Percentiles rank a stretch among this genome's conserved stretches.
Conservation (phyloP, 1,140 invertebrate species). For the Drosophila pachea region DNA sequence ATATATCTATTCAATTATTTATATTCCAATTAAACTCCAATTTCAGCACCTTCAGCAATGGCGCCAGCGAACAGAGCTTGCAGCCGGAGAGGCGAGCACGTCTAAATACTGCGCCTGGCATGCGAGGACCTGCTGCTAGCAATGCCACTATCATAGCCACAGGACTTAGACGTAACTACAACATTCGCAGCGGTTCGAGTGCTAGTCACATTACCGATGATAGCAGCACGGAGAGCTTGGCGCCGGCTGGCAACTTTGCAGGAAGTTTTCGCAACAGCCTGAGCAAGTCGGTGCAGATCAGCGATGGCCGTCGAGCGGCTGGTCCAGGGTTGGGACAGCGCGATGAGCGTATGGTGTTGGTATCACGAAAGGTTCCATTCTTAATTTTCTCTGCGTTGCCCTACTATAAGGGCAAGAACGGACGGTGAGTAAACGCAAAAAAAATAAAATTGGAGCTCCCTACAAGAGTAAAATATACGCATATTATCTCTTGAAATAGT, state of each 20-base stretch:
- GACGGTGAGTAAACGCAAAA: slow-evolving; percentile 80
- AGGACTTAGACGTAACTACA: slow-evolving; percentile 66
- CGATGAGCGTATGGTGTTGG: slow-evolving; percentile 88
- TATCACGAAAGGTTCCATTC: slow-evolving; percentile 86
- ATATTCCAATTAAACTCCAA: too few relatives aligned
- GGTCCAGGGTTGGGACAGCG: slow-evolving; percentile 44
- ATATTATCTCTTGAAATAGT: slow-evolving; percentile 76
- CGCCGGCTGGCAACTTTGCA: slow-evolving; percentile 75
- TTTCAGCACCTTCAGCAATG: slow-evolving; percentile 77
- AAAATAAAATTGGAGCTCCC: too few relatives aligned
- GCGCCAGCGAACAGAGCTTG: slow-evolving; percentile 64
- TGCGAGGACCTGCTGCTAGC: slow-evolving; percentile 49
- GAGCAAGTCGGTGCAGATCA: slow-evolving; percentile 82
- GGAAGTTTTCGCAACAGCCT: slow-evolving; percentile 74
- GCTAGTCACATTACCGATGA: slow-evolving; percentile 75
- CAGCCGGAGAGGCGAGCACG: slow-evolving; percentile 72
- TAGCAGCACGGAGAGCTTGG: slow-evolving; percentile 75
- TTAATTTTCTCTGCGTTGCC: slow-evolving; percentile 90
- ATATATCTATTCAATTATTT: too few relatives aligned
- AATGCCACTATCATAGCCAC: slow-evolving; percentile 40
- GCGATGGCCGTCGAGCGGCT: slow-evolving; percentile 43
- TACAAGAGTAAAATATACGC: too few relatives aligned
- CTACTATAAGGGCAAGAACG: slow-evolving; percentile 85
- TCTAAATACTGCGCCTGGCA: slow-evolving; percentile 73
- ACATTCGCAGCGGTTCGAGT: slow-evolving; percentile 67